Conservation (phyloP, 2,113 vertebrate genomes). For the Tricholaema leucomelas region DNA sequence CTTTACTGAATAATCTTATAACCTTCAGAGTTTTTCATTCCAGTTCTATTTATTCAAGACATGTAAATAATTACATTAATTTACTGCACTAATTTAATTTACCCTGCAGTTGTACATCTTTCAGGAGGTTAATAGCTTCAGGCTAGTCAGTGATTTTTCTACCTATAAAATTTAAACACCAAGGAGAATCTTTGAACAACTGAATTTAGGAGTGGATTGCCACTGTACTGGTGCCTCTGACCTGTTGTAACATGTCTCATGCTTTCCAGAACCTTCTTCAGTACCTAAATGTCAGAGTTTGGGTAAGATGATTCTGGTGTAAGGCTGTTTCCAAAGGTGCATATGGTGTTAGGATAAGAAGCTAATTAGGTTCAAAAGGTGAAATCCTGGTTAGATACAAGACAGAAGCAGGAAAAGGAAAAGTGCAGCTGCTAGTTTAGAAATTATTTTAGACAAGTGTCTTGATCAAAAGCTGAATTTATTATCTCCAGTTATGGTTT, state of each 20-base stretch:
- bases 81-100: neutral
- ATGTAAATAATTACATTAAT: neutral
- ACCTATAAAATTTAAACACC: neutral
- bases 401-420: neutral
- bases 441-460: neutral
- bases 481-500: neutral
- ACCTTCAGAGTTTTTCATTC: neutral
- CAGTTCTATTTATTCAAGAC: neutral
- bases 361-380: neutral
- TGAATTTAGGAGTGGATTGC: neutral
- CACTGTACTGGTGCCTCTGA: neutral
- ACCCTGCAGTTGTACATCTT: neutral
- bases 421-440: neutral
- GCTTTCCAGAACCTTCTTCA: neutral
- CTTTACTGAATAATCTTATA: neutral
- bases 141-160: neutral
- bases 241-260: neutral
- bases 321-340: neutral
- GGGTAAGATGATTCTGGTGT: neutral
- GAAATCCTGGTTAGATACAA: neutral
- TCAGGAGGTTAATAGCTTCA: neutral
- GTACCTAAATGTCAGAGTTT: neutral
- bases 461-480: neutral
- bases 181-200: neutral
- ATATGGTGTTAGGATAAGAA: neutral